Evolutionary conservation across 2,797 vertebrate genomes (phyloP), one percentile per base, ranked within the genome.

Genomic region (Phalanger gymnotis): DNA sequence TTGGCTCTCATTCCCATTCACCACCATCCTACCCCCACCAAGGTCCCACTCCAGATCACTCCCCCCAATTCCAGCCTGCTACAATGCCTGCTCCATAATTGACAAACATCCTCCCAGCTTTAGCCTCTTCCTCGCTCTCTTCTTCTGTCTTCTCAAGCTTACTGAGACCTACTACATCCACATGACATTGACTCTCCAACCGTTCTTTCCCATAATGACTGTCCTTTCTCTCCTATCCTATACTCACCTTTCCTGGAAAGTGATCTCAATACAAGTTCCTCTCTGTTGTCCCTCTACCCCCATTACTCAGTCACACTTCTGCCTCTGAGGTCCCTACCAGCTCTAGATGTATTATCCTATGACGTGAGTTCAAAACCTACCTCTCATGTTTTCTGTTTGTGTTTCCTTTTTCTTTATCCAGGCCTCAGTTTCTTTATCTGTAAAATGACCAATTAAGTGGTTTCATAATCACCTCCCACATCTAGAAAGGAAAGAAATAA

Each of bases 231-330:
- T 61, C 58, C 31, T 30, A 34, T 4, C 58, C 30, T 13, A 34
- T 14, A 19, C 61, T 73, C 34, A n/a, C 5, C 0, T n/a, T 40
- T 73, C 16, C 61, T 7, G 2, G 34, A 19, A 73, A n/a, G 5
- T 0, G 4, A 34, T 3, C 7, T 4, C 0, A 73, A 73, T 5
- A n/a, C 34, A n/a, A 13, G 1, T n/a, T n/a, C 5, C 34, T 73
- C 61, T 13, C 58, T 4, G 5, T 13, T 16, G 13, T 4, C 4
- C 31, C 12, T 31, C 12, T 61, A 34, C 12, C 4, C 0, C 30
- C 30, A 58, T 58, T 58, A 31, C 57, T 58, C 57, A 58, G 57
- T 31, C 31, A 58, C 30, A 73, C 22, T n/a, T 73, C 34, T 66
- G 13, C 34, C 14, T n/a, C 61, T 6, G 34, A 19, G 34, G 5